Evolutionary conservation across 2,113 vertebrate genomes (phyloP), one percentile per base, ranked within the genome.

Genomic region (Tupaia chinensis): DNA sequence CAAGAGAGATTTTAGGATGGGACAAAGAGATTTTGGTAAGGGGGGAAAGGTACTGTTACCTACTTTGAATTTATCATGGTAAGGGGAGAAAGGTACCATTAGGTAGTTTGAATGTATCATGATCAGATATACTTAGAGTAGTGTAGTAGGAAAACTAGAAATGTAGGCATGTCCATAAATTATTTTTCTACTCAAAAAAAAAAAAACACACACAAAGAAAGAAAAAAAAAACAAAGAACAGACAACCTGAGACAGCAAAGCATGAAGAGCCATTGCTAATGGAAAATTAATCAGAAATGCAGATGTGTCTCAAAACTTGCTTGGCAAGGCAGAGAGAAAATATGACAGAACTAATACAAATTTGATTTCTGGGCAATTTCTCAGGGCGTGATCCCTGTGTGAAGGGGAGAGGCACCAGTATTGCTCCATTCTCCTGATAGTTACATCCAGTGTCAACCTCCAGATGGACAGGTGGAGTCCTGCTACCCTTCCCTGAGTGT

Each of bases 281-380:
- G 79, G 27, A 81, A 91, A 56, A 91, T 82, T 70, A 94, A 95
- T 96, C 77, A 88, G 73, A 93, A 91, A 94, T 63, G 34, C 78
- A 96, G 73, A 78, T 19, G 54, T 25, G 27, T 32, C 82, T 97
- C 91, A 65, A 78, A 81, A 85, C 25, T 23, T 14, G 73, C 60
- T 93, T 16, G 79, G 56, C 66, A 32, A 72, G n/a, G 44, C 73
- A 79, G 65, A 53, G 17, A 88, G 61, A 91, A 96, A 78, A 91
- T 15, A 58, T 2, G 7, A 72, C 74, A 4, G 4, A 32, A 88
- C 74, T 29, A 73, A 78, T 16, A 32, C 1, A 63, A 69, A 27
- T 60, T 53, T 73, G 54, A 63, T 54, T 96, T 66, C 60, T 2
- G 0, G 1, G 34, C 23, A 81, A 23, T 22, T 76, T 72, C 56